Evolutionary conservation across 64 coral and sea anemone genomes (phyloP).

Genomic region (Astreopora myriophthalma): DNA sequence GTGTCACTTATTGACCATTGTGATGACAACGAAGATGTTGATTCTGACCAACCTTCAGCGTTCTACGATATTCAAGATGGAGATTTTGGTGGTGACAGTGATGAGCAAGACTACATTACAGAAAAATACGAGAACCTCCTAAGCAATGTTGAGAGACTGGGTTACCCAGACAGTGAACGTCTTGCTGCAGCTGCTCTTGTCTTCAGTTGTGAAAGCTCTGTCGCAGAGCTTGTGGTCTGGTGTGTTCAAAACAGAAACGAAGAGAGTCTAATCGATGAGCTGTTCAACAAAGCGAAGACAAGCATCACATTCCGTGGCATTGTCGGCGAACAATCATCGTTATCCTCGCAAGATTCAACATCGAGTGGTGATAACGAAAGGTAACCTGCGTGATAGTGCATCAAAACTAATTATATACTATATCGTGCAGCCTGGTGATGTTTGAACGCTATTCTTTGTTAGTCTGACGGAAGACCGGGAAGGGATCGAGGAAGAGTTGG

Average conservation of each 20-base stretch:
- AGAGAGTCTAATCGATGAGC: background rate
- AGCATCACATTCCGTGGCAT: background rate
- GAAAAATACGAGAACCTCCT: conserved; percentile 14
- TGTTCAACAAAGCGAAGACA: conserved; percentile 1
- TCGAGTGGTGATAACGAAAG: background rate
- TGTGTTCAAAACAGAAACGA: conserved; percentile 38
- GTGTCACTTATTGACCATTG: background rate
- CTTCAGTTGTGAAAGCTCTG: background rate
- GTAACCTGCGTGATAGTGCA: too few species aligned
- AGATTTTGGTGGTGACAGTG: background rate
- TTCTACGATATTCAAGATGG: background rate
- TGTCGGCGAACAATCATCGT: background rate
- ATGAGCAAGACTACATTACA: background rate
- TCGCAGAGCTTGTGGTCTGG: conserved; percentile 33
- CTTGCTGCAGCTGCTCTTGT: conserved; percentile 45
- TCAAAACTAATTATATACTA: too few species aligned
- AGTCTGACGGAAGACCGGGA: background rate
- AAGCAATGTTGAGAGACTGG: background rate
- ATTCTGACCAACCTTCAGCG: background rate
- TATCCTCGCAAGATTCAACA: background rate
- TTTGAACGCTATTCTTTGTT: background rate
- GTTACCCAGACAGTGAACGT: conserved; percentile 4
- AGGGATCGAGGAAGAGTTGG: background rate
- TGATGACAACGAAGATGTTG: background rate
- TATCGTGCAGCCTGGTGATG: too few species aligned